Evolutionary conservation across 2,888 invertebrate genomes (phyloP).

Genomic region (Rutpela maculata): DNA sequence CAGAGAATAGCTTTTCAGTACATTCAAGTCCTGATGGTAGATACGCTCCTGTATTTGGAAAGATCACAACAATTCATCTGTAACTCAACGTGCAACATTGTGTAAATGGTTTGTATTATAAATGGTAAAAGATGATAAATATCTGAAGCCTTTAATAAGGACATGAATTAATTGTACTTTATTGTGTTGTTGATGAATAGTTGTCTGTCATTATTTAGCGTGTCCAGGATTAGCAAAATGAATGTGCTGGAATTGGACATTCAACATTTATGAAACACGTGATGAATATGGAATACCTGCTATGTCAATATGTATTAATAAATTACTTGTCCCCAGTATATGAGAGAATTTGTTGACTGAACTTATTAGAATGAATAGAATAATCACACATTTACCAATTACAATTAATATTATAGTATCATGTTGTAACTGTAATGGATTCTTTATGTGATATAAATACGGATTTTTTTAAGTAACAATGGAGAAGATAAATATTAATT

Average conservation of each 20-base stretch:
- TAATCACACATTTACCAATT: background rate
- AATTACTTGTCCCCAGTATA: conserved; percentile 1
- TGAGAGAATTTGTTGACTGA: background rate
- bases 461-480: too few relatives aligned
- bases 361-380: background rate
- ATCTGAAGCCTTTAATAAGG: conserved; percentile 47
- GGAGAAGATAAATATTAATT: too few relatives aligned
- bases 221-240: conserved; percentile 30
- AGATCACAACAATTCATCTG: conserved; percentile 25
- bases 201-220: conserved; percentile 47
- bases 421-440: too few relatives aligned
- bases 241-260: conserved; percentile 45
- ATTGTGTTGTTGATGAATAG: conserved; percentile 46
- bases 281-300: conserved; percentile 42
- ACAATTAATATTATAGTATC: background rate
- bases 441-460: too few relatives aligned
- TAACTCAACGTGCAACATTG: conserved; percentile 26
- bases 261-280: conserved; percentile 40
- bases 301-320: conserved; percentile 28
- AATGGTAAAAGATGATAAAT: conserved; percentile 34
- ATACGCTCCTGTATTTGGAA: conserved; percentile 17
- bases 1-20: conserved; percentile 16
- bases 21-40: conserved; percentile 15
- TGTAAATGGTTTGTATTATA: conserved; percentile 22
- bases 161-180: conserved; percentile 49